Evolutionary conservation across 2,888 invertebrate species (phyloP).

Genomic region (Mechanitis messenoides): DNA sequence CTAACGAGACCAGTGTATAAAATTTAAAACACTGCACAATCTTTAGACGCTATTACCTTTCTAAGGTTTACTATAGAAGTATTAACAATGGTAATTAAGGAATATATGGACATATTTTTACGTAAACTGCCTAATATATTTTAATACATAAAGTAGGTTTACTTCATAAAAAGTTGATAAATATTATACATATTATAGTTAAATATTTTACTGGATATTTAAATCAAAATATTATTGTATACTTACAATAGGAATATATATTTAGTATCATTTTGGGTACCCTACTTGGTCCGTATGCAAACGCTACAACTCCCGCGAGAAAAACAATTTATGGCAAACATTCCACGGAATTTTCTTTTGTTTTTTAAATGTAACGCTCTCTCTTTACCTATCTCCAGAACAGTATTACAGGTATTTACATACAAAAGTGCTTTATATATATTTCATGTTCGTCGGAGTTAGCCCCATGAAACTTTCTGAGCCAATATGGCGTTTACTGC

Average conservation of each 20-base stretch:
- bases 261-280: conserved; percentile 23
- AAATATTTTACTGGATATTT: conserved; percentile 3
- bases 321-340: conserved; percentile 70
- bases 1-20: conserved; percentile 7
- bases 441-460: conserved; percentile 28
- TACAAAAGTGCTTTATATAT: conserved; percentile 32
- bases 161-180: not conserved
- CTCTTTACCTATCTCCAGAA: conserved; percentile 37
- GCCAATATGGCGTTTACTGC: not conserved
- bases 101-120: too few relatives aligned
- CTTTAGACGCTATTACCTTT: too few relatives aligned
- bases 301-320: conserved; percentile 64
- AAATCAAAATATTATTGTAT: not conserved
- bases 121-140: too few relatives aligned
- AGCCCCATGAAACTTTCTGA: conserved; percentile 15
- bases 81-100: too few relatives aligned
- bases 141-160: too few relatives aligned
- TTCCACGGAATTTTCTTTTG: conserved; percentile 71
- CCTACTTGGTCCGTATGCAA: conserved; percentile 65
- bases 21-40: conserved; percentile 26
- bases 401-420: conserved; percentile 44
- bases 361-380: conserved; percentile 56
- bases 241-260: not conserved
- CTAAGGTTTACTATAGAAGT: too few relatives aligned
- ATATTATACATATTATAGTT: too few relatives aligned